Conservation (phyloP, 2,888 invertebrate species). For the Rhagonycha fulva region DNA sequence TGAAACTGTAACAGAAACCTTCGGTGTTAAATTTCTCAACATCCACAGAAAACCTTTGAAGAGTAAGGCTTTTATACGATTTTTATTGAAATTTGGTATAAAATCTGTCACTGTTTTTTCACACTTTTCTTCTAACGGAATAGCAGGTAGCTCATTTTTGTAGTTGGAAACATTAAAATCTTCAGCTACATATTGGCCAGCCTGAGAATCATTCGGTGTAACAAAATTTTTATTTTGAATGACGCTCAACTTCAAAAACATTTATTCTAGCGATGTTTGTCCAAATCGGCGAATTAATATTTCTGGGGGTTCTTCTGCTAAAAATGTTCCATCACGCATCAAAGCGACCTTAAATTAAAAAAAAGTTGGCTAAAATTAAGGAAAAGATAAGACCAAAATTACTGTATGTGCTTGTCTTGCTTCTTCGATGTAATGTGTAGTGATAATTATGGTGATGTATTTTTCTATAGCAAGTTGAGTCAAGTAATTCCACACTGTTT, state of each 20-base stretch:
- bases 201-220: no score
- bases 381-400: conserved; percentile 52
- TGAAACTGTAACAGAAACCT: conserved; percentile 83
- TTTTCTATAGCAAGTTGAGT: conserved; percentile 77
- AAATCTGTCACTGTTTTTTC: conserved; percentile 59
- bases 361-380: neutral
- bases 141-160: conserved; percentile 72
- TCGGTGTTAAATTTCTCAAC: conserved; percentile 80
- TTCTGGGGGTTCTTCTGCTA: conserved; percentile 81
- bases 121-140: conserved; percentile 72
- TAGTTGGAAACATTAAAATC: neutral
- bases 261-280: conserved; percentile 76
- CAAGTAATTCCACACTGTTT: conserved; percentile 85
- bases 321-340: conserved; percentile 80
- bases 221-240: conserved; percentile 75
- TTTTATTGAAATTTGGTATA: conserved; percentile 35
- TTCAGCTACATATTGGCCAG: no score
- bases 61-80: conserved; percentile 73
- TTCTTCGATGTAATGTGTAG: conserved; percentile 88
- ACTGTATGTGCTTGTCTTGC: conserved; percentile 81
- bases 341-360: conserved; percentile 74
- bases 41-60: conserved; percentile 90
- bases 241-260: conserved; percentile 79
- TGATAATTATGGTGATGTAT: conserved; percentile 80
- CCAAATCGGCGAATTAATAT: conserved; percentile 72